phyloP scores from a whole-genome alignment of 2,113 vertebrate species.

The Nansenia antarctica region DNA sequence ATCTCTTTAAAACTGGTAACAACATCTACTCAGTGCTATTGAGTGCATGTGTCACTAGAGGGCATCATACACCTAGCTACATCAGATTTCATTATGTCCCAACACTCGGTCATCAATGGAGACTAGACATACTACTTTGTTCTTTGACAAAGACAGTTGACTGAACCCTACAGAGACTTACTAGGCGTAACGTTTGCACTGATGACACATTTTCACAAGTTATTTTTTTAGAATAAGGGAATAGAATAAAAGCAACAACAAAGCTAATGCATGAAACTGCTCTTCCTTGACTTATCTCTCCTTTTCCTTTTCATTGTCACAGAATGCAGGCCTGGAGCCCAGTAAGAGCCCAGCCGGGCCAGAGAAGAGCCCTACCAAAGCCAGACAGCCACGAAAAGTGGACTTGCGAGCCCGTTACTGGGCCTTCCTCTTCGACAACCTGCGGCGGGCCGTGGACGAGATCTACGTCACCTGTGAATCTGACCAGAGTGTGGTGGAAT shows the following conservation, averaged over 20 bases:
- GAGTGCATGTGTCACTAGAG: constrained; percentile 50
- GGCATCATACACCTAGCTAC: constrained; percentile 48
- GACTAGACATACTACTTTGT: no score
- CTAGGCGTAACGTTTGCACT: no score
- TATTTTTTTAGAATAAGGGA: no score
- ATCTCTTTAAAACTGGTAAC: no score
- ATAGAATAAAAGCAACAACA: no score
- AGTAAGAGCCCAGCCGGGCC: constrained; percentile 78
- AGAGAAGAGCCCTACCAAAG: constrained; percentile 95
- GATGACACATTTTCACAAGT: no score
- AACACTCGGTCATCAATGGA: no score
- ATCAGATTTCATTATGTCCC: no score
- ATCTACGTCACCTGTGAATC: constrained; percentile 98
- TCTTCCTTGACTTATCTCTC: not conserved
- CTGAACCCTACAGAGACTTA: no score
- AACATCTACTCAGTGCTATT: constrained; percentile 3
- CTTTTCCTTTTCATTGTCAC: constrained; percentile 19
- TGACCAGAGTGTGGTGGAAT: constrained; percentile 97
- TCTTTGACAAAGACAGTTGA: no score
- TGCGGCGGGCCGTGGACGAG: constrained; percentile 93
- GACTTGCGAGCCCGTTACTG: constrained; percentile 95
- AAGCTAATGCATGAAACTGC: no score
- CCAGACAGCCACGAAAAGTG: constrained; percentile 90
- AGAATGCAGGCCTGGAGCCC: constrained; percentile 80
- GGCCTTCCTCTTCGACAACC: constrained; percentile 98